Evolutionary conservation across 2,797 vertebrate genomes (phyloP).

Genomic region (Ceyx erithaca): DNA sequence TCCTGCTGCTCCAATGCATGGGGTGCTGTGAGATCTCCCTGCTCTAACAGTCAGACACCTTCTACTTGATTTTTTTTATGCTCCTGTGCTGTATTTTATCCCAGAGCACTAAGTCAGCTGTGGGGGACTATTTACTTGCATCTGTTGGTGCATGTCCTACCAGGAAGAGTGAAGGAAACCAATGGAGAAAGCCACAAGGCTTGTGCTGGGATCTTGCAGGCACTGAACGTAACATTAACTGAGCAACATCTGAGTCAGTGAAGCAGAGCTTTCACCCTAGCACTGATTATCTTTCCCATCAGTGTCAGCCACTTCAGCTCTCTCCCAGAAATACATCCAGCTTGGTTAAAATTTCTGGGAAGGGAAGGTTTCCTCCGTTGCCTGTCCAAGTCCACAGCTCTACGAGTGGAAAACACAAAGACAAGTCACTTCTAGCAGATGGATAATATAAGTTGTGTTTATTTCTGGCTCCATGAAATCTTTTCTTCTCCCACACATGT

Average conservation of each 20-base stretch:
- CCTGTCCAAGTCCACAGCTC: slow-evolving; percentile 47
- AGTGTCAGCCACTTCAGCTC: slow-evolving; percentile 38
- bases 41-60: neutral
- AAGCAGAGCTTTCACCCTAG: slow-evolving; percentile 25
- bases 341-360: slow-evolving; percentile 68
- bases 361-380: slow-evolving; percentile 21
- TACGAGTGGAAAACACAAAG: neutral
- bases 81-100: neutral
- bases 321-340: slow-evolving; percentile 51
- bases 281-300: slow-evolving; percentile 62
- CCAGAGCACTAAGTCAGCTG: neutral
- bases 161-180: slow-evolving; percentile 22
- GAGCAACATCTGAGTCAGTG: slow-evolving; percentile 53
- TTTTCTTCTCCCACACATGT: neutral
- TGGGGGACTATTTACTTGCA: neutral
- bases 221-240: slow-evolving; percentile 38
- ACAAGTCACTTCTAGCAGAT: neutral
- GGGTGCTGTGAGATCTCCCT: neutral
- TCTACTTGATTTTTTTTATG: neutral
- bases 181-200: slow-evolving; percentile 49
- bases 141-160: neutral
- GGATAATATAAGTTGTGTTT: neutral
- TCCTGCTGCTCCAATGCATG: neutral
- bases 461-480: neutral
- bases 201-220: slow-evolving; percentile 20